Conservation (phyloP, 2,113 vertebrate species). For the Ameiurus melas region DNA sequence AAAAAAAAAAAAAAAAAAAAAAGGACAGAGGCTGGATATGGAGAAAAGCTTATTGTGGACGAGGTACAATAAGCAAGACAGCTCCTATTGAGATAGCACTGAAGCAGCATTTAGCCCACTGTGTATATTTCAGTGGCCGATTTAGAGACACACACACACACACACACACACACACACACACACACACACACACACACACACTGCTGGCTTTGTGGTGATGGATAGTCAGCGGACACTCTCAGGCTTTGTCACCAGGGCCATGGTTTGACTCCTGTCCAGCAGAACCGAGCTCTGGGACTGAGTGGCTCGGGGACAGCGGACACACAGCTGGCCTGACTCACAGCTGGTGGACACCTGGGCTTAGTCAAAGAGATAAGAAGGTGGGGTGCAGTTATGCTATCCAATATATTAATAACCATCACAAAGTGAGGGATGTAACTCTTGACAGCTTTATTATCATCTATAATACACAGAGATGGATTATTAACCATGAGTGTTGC, state of each 20-base stretch:
- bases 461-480: background rate
- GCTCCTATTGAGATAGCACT: slow-evolving; percentile 78
- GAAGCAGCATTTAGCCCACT: slow-evolving; percentile 73
- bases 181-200: slow-evolving; percentile 72
- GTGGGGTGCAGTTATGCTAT: background rate
- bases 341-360: slow-evolving; percentile 9
- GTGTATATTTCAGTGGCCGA: slow-evolving; percentile 70
- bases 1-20: slow-evolving; percentile 15
- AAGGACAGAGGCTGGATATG: slow-evolving; percentile 41
- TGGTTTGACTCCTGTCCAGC: slow-evolving; percentile 35
- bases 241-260: slow-evolving; percentile 54
- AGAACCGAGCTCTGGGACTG: slow-evolving; percentile 34
- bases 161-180: slow-evolving; percentile 64
- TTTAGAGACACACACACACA: slow-evolving; percentile 60
- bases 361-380: background rate
- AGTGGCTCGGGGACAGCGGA: slow-evolving; percentile 14
- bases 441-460: background rate
- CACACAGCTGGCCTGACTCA: slow-evolving; percentile 41
- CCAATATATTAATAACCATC: background rate
- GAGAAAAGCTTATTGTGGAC: slow-evolving; percentile 78
- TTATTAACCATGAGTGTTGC: background rate
- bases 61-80: slow-evolving; percentile 80
- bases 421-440: background rate
- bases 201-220: slow-evolving; percentile 73
- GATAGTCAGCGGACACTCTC: slow-evolving; percentile 60